phyloP scores from a whole-genome alignment of 2,113 vertebrate genomes.

The Piaya cayana region DNA sequence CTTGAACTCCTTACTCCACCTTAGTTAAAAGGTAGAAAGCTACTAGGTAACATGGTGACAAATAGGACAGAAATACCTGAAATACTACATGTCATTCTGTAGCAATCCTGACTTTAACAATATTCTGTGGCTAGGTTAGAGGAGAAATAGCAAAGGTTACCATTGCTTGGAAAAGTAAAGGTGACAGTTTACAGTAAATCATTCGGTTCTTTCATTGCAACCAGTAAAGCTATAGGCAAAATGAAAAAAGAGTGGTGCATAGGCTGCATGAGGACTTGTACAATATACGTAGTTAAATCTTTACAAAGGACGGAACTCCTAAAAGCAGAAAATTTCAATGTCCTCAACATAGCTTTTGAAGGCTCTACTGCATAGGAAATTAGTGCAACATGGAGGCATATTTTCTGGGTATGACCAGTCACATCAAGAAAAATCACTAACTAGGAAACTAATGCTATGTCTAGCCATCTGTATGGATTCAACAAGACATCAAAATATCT shows the following conservation, averaged over 20 bases:
- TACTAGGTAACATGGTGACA: not conserved
- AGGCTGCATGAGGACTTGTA: not conserved
- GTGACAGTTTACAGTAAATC: not conserved
- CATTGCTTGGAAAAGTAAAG: not conserved
- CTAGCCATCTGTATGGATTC: not conserved
- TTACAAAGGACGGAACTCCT: not conserved
- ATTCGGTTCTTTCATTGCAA: not conserved
- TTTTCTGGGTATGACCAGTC: fast-evolving
- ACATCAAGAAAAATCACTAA: not conserved
- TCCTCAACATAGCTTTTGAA: not conserved
- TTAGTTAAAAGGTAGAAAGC: not conserved
- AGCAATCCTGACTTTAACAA: not conserved
- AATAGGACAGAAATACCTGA: not conserved
- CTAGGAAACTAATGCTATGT: not conserved
- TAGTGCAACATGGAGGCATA: not conserved
- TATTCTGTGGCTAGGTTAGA: not conserved
- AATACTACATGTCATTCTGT: not conserved
- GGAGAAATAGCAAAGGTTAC: not conserved
- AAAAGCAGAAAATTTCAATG: not conserved
- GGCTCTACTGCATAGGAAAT: not conserved
- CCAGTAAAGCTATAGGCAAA: not conserved
- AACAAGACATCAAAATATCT: not conserved
- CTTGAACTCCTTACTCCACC: not conserved
- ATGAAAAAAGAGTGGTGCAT: not conserved
- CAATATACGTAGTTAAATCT: not conserved